Evolutionary conservation across 1,140 invertebrate species (phyloP).

Genomic region (Atta texana): DNA sequence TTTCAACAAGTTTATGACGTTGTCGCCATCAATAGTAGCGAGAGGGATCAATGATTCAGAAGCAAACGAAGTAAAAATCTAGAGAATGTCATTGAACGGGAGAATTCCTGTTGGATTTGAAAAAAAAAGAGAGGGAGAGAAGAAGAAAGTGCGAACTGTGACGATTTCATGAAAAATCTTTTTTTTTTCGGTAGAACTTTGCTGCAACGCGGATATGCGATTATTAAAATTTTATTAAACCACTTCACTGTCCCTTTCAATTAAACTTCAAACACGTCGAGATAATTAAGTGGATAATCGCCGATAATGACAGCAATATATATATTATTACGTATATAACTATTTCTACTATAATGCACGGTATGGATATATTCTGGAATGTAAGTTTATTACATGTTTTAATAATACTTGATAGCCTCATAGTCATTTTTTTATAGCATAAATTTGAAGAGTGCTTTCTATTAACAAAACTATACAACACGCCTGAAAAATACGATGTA

Average conservation of each 20-base stretch:
- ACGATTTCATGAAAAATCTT: constrained; percentile 54
- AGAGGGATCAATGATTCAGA: constrained; percentile 49
- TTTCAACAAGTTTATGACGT: constrained; percentile 69
- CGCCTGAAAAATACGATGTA: background rate
- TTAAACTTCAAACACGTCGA: constrained; percentile 1
- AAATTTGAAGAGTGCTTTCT: background rate
- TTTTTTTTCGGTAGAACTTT: constrained; percentile 21
- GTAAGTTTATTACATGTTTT: background rate
- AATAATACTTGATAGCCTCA: background rate
- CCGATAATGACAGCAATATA: background rate
- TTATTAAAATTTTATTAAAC: constrained; percentile 35
- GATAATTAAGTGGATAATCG: constrained; percentile 24
- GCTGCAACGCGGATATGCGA: constrained; percentile 13
- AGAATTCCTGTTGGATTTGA: constrained; percentile 38
- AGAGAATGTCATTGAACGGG: constrained; percentile 35
- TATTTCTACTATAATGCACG: background rate
- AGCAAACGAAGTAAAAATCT: constrained; percentile 61
- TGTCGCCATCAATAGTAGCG: background rate
- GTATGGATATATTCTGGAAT: background rate
- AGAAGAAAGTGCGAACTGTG: background rate
- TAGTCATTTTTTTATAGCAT: background rate
- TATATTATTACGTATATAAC: background rate
- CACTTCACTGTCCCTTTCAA: constrained; percentile 30
- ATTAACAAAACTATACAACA: background rate
- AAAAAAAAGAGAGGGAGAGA: background rate